Percentiles rank a stretch among this genome's conserved stretches.
Conservation (phyloP, 2,797 vertebrate species). For the Allobates femoralis region DNA sequence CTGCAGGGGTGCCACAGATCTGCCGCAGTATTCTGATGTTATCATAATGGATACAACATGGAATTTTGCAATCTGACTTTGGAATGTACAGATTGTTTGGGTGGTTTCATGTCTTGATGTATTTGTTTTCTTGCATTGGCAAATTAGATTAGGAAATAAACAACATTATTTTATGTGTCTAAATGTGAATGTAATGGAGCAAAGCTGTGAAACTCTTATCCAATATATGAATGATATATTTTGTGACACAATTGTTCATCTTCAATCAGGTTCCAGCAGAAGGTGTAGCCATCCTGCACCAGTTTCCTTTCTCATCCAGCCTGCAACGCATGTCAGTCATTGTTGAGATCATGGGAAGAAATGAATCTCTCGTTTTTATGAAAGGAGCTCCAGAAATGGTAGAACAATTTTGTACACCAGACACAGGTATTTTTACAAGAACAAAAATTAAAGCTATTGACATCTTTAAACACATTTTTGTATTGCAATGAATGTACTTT, state of each 20-base stretch:
- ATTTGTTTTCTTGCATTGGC: no score
- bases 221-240: neutral
- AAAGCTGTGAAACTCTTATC: neutral
- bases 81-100: no score
- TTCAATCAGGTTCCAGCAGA: conserved; percentile 64
- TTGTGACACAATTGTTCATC: neutral
- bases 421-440: conserved; percentile 67
- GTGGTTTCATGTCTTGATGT: no score
- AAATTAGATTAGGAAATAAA: neutral
- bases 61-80: no score
- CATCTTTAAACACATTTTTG: neutral
- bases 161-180: neutral
- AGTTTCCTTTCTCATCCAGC: conserved; percentile 74
- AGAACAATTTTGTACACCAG: conserved; percentile 69
- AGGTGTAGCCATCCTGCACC: conserved; percentile 67
- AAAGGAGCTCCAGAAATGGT: conserved; percentile 75
- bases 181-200: neutral
- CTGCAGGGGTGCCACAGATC: no score
- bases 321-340: conserved; percentile 74
- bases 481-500: no score
- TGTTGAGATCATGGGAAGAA: conserved; percentile 59
- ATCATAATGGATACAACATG: no score
- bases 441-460: neutral
- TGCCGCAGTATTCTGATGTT: no score
- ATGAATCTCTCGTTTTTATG: conserved; percentile 66